Evolutionary conservation across 2,113 vertebrate species (phyloP).

Genomic region (Myrmophylax atrothorax): DNA sequence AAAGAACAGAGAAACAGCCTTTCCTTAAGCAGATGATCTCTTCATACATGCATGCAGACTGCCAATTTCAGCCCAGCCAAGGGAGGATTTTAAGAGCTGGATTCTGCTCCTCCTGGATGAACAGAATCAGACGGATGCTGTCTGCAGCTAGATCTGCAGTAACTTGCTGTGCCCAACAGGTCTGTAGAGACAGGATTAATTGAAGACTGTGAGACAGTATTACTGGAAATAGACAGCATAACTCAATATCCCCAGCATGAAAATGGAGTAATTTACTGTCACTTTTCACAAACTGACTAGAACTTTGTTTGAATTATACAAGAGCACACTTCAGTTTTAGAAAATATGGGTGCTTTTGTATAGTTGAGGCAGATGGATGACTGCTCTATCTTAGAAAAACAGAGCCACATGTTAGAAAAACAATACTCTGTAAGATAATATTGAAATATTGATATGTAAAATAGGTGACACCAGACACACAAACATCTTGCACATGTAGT

Average conservation of each 20-base stretch:
- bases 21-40: constrained; percentile 15
- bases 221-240: constrained; percentile 4
- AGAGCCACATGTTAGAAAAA: background rate
- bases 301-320: background rate
- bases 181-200: constrained; percentile 24
- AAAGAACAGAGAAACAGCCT: constrained; percentile 18
- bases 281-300: background rate
- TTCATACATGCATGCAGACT: background rate
- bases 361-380: background rate
- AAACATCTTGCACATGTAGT: background rate
- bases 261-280: constrained; percentile 25
- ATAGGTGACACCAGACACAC: constrained; percentile 18
- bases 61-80: constrained; percentile 28
- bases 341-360: background rate
- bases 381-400: constrained; percentile 6
- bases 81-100: background rate
- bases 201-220: background rate
- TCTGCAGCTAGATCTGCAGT: constrained; percentile 3
- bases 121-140: constrained; percentile 9
- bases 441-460: constrained; percentile 42
- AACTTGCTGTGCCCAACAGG: background rate
- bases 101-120: constrained; percentile 5
- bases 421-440: background rate
- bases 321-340: background rate
- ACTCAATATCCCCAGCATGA: background rate